Percentiles rank a stretch among this genome's conserved stretches.
phyloP scores from a whole-genome alignment of 2,888 invertebrate genomes.

The Nematopogon swammerdamellus region DNA sequence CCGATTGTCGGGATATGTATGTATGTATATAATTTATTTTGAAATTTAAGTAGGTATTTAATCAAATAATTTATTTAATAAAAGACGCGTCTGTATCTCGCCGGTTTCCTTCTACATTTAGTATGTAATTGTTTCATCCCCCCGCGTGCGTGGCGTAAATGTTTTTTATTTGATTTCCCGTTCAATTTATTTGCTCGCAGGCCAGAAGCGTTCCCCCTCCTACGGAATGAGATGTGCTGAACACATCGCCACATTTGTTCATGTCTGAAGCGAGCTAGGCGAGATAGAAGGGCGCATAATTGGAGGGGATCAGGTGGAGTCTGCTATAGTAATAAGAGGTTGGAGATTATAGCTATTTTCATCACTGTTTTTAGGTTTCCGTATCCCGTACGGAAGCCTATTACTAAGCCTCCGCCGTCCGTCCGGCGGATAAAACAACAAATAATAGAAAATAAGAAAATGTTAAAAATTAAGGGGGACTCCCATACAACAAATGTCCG shows the following conservation, averaged over 20 bases:
- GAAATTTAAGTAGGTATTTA: no score
- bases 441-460: no score
- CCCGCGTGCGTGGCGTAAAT: constrained; percentile 24
- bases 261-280: neutral
- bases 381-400: no score
- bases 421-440: no score
- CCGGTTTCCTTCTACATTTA: neutral
- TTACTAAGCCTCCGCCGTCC: no score
- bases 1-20: no score
- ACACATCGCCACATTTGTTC: neutral
- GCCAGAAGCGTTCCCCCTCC: constrained; percentile 27
- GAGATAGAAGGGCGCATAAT: neutral
- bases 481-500: no score
- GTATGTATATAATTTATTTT: no score
- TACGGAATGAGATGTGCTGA: neutral
- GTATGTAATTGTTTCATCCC: constrained; percentile 7
- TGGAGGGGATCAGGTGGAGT: constrained; percentile 31
- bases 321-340: constrained; percentile 18
- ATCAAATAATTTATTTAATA: no score
- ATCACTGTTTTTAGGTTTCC: no score
- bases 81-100: neutral
- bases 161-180: constrained; percentile 50
- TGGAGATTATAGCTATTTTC: constrained; percentile 2
- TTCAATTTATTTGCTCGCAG: constrained; percentile 35
- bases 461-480: no score